Conservation (phyloP, 2,888 invertebrate species). For the Nipponacmea schrenckii region DNA sequence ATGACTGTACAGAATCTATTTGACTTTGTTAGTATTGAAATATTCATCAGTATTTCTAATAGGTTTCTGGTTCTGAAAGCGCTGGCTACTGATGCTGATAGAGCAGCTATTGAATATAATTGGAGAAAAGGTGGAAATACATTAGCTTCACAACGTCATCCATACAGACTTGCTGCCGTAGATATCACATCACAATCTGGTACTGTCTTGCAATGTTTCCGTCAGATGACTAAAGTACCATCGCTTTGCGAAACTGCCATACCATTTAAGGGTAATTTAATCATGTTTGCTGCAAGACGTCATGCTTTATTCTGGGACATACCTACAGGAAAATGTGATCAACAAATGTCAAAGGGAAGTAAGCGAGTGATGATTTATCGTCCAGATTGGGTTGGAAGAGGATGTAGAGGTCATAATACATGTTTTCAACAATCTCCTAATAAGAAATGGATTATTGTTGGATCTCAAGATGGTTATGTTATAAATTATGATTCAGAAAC, state of each 20-base stretch:
- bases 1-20: slow-evolving; percentile 40
- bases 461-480: slow-evolving; percentile 56
- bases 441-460: slow-evolving; percentile 38
- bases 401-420: slow-evolving; percentile 37
- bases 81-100: slow-evolving; percentile 43
- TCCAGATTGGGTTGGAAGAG: slow-evolving; percentile 40
- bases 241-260: slow-evolving; percentile 42
- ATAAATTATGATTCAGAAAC: slow-evolving; percentile 43
- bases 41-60: slow-evolving; percentile 40
- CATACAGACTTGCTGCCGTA: slow-evolving; percentile 47
- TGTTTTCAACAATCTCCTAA: slow-evolving; percentile 34
- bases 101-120: slow-evolving; percentile 41
- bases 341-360: slow-evolving; percentile 38
- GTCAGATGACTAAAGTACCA: slow-evolving; percentile 54
- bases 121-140: slow-evolving; percentile 41
- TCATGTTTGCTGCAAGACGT: slow-evolving; percentile 47
- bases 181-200: slow-evolving; percentile 46
- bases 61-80: slow-evolving; percentile 44
- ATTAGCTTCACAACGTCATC: slow-evolving; percentile 44
- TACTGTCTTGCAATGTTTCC: slow-evolving; percentile 40
- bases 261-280: slow-evolving; percentile 44
- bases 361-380: slow-evolving; percentile 45
- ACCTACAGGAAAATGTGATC: slow-evolving; percentile 55
- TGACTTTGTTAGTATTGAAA: slow-evolving; percentile 35
- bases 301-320: slow-evolving; percentile 56